Conservation (phyloP, 2,888 invertebrate species). For the Neoascia interrupta region DNA sequence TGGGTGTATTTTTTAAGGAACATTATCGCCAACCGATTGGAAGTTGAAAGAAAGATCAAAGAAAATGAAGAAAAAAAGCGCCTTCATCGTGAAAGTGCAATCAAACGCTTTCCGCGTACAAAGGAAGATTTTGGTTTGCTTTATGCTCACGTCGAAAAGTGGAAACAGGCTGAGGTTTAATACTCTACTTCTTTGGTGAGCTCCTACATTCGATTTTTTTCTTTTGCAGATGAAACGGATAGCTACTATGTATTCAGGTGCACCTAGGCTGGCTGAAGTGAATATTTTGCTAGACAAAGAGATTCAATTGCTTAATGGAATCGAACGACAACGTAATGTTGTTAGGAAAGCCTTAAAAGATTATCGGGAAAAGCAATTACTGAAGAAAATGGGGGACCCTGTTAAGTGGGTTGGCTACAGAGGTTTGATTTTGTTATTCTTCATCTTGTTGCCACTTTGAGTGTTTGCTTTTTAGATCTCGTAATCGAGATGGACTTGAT, state of each 20-base stretch:
- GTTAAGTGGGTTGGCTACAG: slow-evolving; percentile 88
- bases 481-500: slow-evolving; percentile 89
- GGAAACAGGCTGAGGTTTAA: slow-evolving; percentile 77
- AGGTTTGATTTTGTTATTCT: too few relatives aligned
- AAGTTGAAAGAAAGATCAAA: slow-evolving; percentile 73
- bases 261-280: slow-evolving; percentile 86
- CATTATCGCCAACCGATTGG: slow-evolving; percentile 79
- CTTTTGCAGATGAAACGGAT: slow-evolving; percentile 82
- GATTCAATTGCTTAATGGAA: slow-evolving; percentile 81
- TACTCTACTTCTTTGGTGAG: background rate
- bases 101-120: slow-evolving; percentile 86
- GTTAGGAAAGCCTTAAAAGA: slow-evolving; percentile 83
- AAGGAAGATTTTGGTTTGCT: slow-evolving; percentile 88
- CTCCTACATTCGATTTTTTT: background rate
- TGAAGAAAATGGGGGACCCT: slow-evolving; percentile 86
- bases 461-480: slow-evolving; percentile 73
- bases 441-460: too few relatives aligned
- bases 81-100: slow-evolving; percentile 82
- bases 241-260: slow-evolving; percentile 83
- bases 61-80: slow-evolving; percentile 74
- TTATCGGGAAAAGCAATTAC: slow-evolving; percentile 83
- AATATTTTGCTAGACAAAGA: slow-evolving; percentile 87
- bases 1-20: slow-evolving; percentile 72
- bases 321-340: slow-evolving; percentile 85
- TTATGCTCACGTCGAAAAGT: slow-evolving; percentile 81